These are phyloP conservation scores for Hirtodrosophila duncani DNA, from an alignment of 2,888 invertebrate species.

Conservation along the genomic window DNA sequence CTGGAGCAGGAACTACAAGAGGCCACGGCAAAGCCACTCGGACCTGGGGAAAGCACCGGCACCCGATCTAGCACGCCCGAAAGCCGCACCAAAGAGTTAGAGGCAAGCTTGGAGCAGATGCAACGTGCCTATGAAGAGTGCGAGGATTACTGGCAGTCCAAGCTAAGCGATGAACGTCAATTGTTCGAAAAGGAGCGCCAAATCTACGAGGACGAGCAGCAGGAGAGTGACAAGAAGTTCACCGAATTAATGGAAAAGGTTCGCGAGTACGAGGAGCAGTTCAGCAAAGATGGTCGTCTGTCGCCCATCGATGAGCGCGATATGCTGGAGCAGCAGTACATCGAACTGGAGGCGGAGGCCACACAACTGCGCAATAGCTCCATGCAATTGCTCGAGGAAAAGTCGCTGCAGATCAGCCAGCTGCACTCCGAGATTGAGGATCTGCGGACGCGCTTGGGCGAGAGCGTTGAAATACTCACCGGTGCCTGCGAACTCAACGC, in stretches of 20 bases:
- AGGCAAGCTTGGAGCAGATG: constrained; percentile 86
- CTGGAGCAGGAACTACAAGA: constrained; percentile 69
- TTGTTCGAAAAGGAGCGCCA: constrained; percentile 85
- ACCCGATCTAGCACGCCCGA: constrained; percentile 69
- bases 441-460: constrained; percentile 75
- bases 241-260: constrained; percentile 86
- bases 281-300: constrained; percentile 81
- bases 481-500: constrained; percentile 74
- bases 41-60: background rate
- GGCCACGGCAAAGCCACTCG: constrained; percentile 13
- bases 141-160: constrained; percentile 91
- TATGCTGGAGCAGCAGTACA: constrained; percentile 85
- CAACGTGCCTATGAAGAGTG: constrained; percentile 89
- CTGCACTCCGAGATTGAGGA: constrained; percentile 80
- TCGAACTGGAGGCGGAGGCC: constrained; percentile 85
- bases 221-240: constrained; percentile 87
- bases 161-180: constrained; percentile 87
- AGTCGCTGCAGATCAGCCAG: constrained; percentile 80
- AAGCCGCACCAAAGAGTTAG: constrained; percentile 83
- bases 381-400: constrained; percentile 80
- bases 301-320: constrained; percentile 89
- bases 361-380: constrained; percentile 80
- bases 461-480: constrained; percentile 75
- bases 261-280: constrained; percentile 89
- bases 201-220: constrained; percentile 84